Percentiles rank a stretch among this genome's conserved stretches.
These are phyloP conservation scores for Ormyrus pomaceus DNA, from an alignment of 2,888 invertebrate genomes.

Conservation along the genomic window DNA sequence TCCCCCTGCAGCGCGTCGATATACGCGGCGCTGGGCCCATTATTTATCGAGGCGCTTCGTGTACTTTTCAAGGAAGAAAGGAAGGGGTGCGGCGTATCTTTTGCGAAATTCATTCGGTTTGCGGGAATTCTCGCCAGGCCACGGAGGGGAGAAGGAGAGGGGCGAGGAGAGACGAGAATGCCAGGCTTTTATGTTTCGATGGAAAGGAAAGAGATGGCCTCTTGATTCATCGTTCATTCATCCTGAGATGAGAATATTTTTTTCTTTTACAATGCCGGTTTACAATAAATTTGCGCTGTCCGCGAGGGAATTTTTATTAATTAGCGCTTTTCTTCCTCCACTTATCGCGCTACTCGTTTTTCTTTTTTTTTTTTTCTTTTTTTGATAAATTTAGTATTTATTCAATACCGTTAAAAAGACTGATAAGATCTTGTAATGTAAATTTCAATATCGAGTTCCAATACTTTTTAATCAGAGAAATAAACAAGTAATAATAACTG, in stretches of 20 bases:
- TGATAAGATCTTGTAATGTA: too few species aligned
- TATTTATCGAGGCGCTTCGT: constrained; percentile 53
- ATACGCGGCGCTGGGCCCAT: constrained; percentile 41
- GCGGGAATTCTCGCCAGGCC: constrained; percentile 37
- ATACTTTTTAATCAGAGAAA: too few species aligned
- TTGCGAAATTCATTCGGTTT: constrained; percentile 55
- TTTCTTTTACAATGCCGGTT: too few species aligned
- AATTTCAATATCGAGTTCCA: too few species aligned
- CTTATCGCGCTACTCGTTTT: constrained; percentile 27
- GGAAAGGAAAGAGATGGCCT: constrained; percentile 2
- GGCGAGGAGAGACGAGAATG: neutral
- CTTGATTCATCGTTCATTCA: constrained; percentile 52
- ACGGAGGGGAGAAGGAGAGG: neutral
- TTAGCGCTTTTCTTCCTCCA: constrained; percentile 36
- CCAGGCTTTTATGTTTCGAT: constrained; percentile 44
- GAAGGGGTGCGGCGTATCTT: constrained; percentile 47
- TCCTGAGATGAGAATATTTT: neutral
- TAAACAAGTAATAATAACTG: too few species aligned
- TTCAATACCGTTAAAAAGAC: too few species aligned
- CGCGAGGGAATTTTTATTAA: too few species aligned
- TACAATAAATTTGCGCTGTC: too few species aligned
- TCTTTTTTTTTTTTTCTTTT: neutral
- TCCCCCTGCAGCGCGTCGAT: constrained; percentile 38
- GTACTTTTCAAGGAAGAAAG: constrained; percentile 50
- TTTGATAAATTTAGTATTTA: neutral